Evolutionary conservation across 2,113 vertebrate species (phyloP).

Genomic region (Nanorana parkeri): DNA sequence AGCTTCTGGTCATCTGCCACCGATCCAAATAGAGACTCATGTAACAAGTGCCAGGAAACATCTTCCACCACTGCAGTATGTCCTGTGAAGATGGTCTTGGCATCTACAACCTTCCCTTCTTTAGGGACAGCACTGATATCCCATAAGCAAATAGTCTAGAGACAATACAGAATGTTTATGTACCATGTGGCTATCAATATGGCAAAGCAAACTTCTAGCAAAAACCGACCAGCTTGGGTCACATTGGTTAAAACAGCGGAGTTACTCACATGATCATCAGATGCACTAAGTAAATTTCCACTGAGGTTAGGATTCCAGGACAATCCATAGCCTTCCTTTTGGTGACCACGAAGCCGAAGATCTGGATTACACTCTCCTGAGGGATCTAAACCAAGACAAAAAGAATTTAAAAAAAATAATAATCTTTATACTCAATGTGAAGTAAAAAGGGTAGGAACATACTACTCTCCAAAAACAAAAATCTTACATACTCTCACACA

Average conservation of each 20-base stretch:
- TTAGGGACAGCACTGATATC: conserved; percentile 97
- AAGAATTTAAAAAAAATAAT: too few relatives aligned
- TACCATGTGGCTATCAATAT: conserved; percentile 13
- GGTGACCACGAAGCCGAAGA: conserved; percentile 92
- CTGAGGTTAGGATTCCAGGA: conserved; percentile 98
- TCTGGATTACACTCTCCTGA: conserved; percentile 97
- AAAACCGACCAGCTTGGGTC: neutral
- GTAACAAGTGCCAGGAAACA: conserved; percentile 95
- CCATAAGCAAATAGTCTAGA: conserved; percentile 96
- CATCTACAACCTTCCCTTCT: conserved; percentile 96
- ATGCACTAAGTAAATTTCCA: conserved; percentile 94
- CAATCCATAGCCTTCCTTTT: conserved; percentile 96
- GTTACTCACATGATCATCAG: conserved; percentile 91
- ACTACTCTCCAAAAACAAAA: too few relatives aligned
- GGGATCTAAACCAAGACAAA: conserved; percentile 76
- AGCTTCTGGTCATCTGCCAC: conserved; percentile 97
- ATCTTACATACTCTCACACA: too few relatives aligned
- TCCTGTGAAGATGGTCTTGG: conserved; percentile 97
- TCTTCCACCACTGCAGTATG: conserved; percentile 97
- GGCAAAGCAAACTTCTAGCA: neutral
- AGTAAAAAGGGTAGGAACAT: too few relatives aligned
- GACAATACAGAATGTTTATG: conserved; percentile 31
- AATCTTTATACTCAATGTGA: too few relatives aligned
- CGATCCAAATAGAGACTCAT: conserved; percentile 94
- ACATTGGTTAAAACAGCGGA: neutral